Percentiles rank a stretch among this genome's conserved stretches.
Conservation (phyloP, 2,113 vertebrate genomes). For the Narcine bancroftii region DNA sequence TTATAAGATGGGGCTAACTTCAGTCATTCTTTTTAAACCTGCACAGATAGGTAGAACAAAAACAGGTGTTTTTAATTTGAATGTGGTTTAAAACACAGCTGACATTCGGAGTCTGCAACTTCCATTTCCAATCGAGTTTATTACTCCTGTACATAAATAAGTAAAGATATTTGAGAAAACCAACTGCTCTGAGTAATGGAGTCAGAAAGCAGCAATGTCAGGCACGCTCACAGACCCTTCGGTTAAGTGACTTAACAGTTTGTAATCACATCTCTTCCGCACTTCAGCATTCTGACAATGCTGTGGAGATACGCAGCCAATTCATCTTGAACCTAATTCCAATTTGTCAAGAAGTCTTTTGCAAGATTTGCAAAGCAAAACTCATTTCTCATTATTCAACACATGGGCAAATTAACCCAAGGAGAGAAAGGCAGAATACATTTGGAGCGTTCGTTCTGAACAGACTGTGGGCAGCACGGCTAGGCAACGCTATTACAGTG, state of each 20-base stretch:
- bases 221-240: neutral
- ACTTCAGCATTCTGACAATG: neutral
- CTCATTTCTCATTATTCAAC: neutral
- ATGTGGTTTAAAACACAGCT: neutral
- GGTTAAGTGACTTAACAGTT: neutral
- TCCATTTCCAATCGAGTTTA: neutral
- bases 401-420: neutral
- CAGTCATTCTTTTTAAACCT: neutral
- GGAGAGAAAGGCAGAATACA: neutral
- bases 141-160: neutral
- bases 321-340: neutral
- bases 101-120: neutral
- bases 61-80: neutral
- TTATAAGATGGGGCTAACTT: neutral
- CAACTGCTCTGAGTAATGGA: neutral
- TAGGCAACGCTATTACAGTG: no score
- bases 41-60: neutral
- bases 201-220: neutral
- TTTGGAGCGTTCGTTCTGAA: neutral
- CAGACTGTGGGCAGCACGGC: neutral
- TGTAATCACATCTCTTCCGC: neutral
- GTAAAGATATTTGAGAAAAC: neutral
- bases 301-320: neutral
- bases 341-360: neutral
- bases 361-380: neutral